Conservation (phyloP, 2,797 vertebrate genomes). For the Chromobotia macracanthus region DNA sequence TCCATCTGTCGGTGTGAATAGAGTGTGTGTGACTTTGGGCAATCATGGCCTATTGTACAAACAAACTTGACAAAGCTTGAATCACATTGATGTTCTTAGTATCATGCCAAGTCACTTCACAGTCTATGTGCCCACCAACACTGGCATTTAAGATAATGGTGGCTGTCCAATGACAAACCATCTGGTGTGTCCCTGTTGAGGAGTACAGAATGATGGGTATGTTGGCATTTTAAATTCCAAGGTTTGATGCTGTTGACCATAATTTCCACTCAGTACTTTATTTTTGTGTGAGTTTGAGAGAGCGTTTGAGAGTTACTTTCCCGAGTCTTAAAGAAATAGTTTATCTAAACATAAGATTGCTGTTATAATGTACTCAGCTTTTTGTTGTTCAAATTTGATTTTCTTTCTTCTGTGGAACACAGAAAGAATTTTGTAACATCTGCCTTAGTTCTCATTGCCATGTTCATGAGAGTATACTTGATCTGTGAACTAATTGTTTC, state of each 20-base stretch:
- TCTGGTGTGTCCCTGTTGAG: constrained; percentile 66
- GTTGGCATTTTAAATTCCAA: constrained; percentile 37
- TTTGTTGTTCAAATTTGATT: neutral
- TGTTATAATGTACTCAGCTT: neutral
- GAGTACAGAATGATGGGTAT: constrained; percentile 38
- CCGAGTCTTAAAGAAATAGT: neutral
- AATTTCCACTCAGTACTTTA: constrained; percentile 19
- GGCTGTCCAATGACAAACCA: constrained; percentile 68
- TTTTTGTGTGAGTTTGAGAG: constrained; percentile 14
- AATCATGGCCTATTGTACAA: constrained; percentile 43
- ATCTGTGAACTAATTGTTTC: neutral
- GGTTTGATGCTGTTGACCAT: constrained; percentile 6
- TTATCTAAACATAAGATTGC: neutral
- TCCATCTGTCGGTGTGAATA: constrained; percentile 28
- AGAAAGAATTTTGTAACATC: too few species aligned
- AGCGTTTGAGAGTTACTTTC: constrained; percentile 8
- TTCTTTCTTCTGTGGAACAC: neutral
- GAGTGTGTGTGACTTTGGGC: constrained; percentile 11
- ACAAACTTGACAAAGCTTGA: constrained; percentile 29
- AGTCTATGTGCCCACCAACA: constrained; percentile 67
- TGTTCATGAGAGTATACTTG: neutral
- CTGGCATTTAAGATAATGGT: constrained; percentile 69
- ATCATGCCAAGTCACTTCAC: constrained; percentile 62
- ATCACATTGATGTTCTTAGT: constrained; percentile 57
- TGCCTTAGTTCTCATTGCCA: too few species aligned